Conservation (phyloP, 2,113 vertebrate species). For the Falcunculus frontatus region DNA sequence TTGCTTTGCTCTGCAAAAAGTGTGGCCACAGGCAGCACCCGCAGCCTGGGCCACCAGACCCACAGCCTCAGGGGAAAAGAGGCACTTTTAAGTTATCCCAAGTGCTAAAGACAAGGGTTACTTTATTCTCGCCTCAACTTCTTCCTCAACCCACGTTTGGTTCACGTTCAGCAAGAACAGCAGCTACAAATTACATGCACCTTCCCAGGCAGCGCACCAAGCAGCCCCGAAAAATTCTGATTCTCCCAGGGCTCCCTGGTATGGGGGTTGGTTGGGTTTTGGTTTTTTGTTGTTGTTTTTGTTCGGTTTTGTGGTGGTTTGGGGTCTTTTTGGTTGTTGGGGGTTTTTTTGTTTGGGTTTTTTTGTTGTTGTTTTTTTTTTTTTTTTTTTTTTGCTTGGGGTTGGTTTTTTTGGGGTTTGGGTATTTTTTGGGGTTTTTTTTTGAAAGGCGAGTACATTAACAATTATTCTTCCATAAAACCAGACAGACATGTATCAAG, state of each 20-base stretch:
- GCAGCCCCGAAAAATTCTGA: background rate
- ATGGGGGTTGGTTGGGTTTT: background rate
- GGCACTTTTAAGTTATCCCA: background rate
- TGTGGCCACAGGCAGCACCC: background rate
- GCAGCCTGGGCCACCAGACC: background rate
- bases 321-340: no score
- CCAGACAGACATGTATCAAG: background rate
- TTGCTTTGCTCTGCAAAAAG: background rate
- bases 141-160: background rate
- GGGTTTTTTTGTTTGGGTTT: background rate
- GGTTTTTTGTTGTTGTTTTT: background rate
- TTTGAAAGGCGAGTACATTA: background rate
- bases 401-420: background rate
- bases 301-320: background rate
- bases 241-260: background rate
- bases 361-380: background rate
- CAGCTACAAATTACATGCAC: constrained; percentile 17
- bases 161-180: constrained; percentile 37
- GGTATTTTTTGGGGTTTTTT: background rate
- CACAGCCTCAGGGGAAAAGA: constrained; percentile 14
- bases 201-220: background rate
- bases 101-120: constrained; percentile 7
- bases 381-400: no score
- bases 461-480: background rate
- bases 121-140: constrained; percentile 21